Evolutionary conservation across 2,797 vertebrate species (phyloP), one percentile per base, ranked within the genome.

Genomic region (Malurus splendens): DNA sequence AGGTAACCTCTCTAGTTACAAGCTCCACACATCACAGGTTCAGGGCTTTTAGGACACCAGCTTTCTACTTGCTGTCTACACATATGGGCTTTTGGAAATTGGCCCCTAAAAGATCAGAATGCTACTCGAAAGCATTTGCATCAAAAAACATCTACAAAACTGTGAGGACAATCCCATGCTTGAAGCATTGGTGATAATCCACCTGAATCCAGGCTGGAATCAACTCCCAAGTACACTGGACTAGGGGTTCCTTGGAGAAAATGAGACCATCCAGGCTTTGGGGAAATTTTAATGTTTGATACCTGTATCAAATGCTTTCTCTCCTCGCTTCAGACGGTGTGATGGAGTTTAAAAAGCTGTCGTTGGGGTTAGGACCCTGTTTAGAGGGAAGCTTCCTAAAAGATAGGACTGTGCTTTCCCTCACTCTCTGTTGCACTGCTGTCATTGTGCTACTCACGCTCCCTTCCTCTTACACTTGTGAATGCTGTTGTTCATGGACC

Each of bases 401-500:
- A 25, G 33, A n/a, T 8, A 2, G 6, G 6, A 8, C 2, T 0
- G 2, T 51, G 33, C 28, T n/a, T 8, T 38, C 20, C 28, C 1
- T 0, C 6, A 30, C 38, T 30, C 8, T 36, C 27, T 24, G 6
- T 57, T 39, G 27, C 9, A 1, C 20, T 39, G 30, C 18, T 66
- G 61, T 51, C 15, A 2, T 16, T 32, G 27, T 36, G 44, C 56
- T 68, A 0, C 41, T 67, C 15, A 4, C 10, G 0, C 12, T n/a
- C 28, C 28, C 12, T 65, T 60, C 30, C 71, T 50, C 52, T 75
- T 32, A 27, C 9, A 45, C 0, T 14, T 22, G 30, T 45, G 45
- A 64, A 27, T 2, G 1, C 28, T 56, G 23, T 9, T 72, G n/a
- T 51, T 38, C 30, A 33, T 60, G 57, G 51, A 27, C 55, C 8